These are phyloP conservation scores for Cheilinus undulatus DNA, from an alignment of 2,113 vertebrate genomes.

Conservation along the genomic window DNA sequence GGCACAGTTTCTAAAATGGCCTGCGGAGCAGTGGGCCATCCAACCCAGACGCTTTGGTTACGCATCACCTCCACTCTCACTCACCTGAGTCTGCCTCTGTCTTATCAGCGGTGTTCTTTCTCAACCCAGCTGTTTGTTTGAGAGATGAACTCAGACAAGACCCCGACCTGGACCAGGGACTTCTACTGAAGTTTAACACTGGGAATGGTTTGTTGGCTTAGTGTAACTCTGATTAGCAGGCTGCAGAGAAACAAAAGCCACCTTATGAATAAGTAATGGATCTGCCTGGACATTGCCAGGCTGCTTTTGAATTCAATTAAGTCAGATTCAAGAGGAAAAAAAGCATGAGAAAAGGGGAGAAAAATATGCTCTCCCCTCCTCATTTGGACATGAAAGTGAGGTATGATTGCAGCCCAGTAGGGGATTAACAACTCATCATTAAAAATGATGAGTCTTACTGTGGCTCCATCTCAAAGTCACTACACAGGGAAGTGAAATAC, in stretches of 20 bases:
- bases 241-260: conserved; percentile 71
- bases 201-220: conserved; percentile 32
- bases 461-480: conserved; percentile 56
- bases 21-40: conserved; percentile 21
- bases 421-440: conserved; percentile 64
- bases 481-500: conserved; percentile 17
- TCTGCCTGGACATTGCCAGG: conserved; percentile 64
- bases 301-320: conserved; percentile 82
- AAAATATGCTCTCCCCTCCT: conserved; percentile 37
- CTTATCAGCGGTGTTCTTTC: conserved; percentile 21
- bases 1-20: conserved; percentile 59
- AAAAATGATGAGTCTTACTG: conserved; percentile 65
- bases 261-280: conserved; percentile 76
- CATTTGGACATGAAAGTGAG: conserved; percentile 64
- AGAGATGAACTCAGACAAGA: conserved; percentile 26
- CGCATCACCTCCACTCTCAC: conserved; percentile 19
- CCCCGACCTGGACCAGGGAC: conserved; percentile 4
- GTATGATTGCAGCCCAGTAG: conserved; percentile 46
- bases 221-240: conserved; percentile 63
- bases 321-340: conserved; percentile 60
- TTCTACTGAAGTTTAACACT: conserved; percentile 51
- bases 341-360: conserved; percentile 11
- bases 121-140: conserved; percentile 53
- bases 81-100: conserved; percentile 27
- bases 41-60: not conserved